These are phyloP conservation scores for Nerophis ophidion DNA, from an alignment of 2,113 vertebrate genomes.

Conservation along the genomic window DNA sequence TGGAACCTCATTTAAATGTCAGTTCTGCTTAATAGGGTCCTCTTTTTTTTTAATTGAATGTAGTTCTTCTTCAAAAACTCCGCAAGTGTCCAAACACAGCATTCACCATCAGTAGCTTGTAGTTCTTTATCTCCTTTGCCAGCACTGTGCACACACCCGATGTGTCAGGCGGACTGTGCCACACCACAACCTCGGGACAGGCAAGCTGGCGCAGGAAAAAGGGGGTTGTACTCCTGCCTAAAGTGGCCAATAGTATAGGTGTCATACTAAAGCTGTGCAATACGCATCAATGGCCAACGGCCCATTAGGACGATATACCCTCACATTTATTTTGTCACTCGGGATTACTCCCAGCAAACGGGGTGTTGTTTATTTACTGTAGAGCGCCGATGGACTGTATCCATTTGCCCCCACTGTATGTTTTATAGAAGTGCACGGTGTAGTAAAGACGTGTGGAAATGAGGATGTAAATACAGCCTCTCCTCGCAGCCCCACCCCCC, in stretches of 20 bases:
- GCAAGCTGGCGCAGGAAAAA: slow-evolving; percentile 37
- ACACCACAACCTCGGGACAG: slow-evolving; percentile 59
- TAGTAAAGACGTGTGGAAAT: slow-evolving; percentile 48
- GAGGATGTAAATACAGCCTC: slow-evolving; percentile 59
- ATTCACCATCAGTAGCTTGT: no score
- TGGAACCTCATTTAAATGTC: no score
- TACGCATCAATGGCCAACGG: slow-evolving; percentile 58
- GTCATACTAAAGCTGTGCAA: slow-evolving; percentile 66
- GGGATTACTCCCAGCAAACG: slow-evolving; percentile 66
- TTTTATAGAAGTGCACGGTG: slow-evolving; percentile 14
- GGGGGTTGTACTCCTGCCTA: slow-evolving; percentile 45
- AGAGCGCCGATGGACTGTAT: slow-evolving; percentile 18
- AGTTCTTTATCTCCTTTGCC: no score
- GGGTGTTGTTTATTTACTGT: slow-evolving; percentile 25
- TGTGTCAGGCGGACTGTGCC: slow-evolving; percentile 67
- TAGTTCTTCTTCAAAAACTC: no score
- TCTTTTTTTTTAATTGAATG: no score
- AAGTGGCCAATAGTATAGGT: slow-evolving; percentile 59
- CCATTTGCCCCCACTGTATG: slow-evolving; percentile 17
- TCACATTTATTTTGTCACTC: slow-evolving; percentile 69
- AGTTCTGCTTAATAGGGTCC: no score
- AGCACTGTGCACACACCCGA: slow-evolving; percentile 43
- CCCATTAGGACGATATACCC: slow-evolving; percentile 59
- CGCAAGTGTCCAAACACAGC: no score
- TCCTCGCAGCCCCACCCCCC: slow-evolving; percentile 37